These are phyloP conservation scores for Leucopsar rothschildi DNA, from an alignment of 2,113 vertebrate genomes.

Conservation along the genomic window DNA sequence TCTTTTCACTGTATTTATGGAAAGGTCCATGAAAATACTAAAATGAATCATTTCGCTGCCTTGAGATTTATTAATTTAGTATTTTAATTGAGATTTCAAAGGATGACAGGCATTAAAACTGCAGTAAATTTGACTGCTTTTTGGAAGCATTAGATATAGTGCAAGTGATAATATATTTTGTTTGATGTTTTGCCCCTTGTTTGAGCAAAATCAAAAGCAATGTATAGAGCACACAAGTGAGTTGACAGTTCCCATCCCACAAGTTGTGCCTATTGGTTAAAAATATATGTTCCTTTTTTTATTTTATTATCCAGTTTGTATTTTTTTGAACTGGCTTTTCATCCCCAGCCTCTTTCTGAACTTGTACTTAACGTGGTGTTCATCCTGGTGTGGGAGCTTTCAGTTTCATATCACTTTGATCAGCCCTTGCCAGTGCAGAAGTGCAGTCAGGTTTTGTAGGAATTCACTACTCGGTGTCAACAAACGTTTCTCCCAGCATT, in stretches of 20 bases:
- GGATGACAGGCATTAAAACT: slow-evolving; percentile 30
- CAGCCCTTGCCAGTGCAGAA: slow-evolving; percentile 32
- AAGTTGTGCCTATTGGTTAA: slow-evolving; percentile 17
- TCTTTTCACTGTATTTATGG: slow-evolving; percentile 35
- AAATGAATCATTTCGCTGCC: neutral
- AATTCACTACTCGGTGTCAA: slow-evolving; percentile 38
- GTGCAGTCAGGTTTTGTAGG: slow-evolving; percentile 26
- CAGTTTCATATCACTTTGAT: slow-evolving; percentile 50
- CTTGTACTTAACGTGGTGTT: slow-evolving; percentile 26
- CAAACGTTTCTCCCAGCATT: neutral
- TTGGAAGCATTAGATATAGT: slow-evolving; percentile 38
- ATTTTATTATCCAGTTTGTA: slow-evolving; percentile 38
- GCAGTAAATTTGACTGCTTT: slow-evolving; percentile 41
- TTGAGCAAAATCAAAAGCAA: neutral
- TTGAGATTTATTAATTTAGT: slow-evolving; percentile 32
- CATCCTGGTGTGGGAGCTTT: slow-evolving; percentile 40
- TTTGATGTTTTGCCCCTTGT: slow-evolving; percentile 22
- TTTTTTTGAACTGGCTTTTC: slow-evolving; percentile 45
- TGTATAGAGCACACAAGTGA: neutral
- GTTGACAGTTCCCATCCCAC: neutral
- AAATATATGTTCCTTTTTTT: slow-evolving; percentile 26
- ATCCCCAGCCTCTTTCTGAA: slow-evolving; percentile 37
- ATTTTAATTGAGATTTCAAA: slow-evolving; percentile 21
- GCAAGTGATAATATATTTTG: slow-evolving; percentile 8
- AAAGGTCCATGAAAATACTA: slow-evolving; percentile 55